phyloP scores from a whole-genome alignment of 2,888 invertebrate species.

The Lacanobia wlatinum region DNA sequence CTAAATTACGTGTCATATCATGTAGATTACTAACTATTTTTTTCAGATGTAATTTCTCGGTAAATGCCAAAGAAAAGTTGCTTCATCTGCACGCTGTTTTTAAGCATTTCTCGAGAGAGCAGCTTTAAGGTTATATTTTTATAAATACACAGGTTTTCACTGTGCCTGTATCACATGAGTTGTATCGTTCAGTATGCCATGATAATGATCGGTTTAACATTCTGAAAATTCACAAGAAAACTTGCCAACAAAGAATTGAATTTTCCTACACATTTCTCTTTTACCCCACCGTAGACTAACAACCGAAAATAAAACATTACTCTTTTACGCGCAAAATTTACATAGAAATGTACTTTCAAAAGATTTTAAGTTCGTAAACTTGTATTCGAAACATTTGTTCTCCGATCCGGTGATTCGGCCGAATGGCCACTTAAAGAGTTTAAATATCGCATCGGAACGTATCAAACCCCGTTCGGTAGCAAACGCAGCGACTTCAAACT shows the following conservation, averaged over 20 bases:
- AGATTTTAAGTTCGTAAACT: slow-evolving; percentile 50
- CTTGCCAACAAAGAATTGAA: fast-evolving
- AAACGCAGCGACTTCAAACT: slow-evolving; percentile 66
- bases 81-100: too few relatives aligned
- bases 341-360: slow-evolving; percentile 25
- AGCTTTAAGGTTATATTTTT: too few relatives aligned
- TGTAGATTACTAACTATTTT: too few relatives aligned
- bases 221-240: background rate
- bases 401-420: slow-evolving; percentile 28
- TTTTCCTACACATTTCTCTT: background rate
- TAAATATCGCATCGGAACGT: slow-evolving; percentile 65
- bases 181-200: too few relatives aligned
- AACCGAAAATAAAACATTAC: slow-evolving; percentile 24
- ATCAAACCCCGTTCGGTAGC: slow-evolving; percentile 65
- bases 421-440: slow-evolving; percentile 60
- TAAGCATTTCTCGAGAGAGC: too few relatives aligned
- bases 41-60: too few relatives aligned
- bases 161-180: too few relatives aligned
- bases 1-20: too few relatives aligned
- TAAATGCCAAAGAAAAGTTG: too few relatives aligned
- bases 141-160: too few relatives aligned
- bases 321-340: slow-evolving; percentile 32
- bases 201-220: too few relatives aligned
- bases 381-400: slow-evolving; percentile 52
- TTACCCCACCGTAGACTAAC: slow-evolving; percentile 9